These are phyloP conservation scores for Lithophane socia DNA, from an alignment of 2,888 invertebrate genomes.

Conservation along the genomic window DNA sequence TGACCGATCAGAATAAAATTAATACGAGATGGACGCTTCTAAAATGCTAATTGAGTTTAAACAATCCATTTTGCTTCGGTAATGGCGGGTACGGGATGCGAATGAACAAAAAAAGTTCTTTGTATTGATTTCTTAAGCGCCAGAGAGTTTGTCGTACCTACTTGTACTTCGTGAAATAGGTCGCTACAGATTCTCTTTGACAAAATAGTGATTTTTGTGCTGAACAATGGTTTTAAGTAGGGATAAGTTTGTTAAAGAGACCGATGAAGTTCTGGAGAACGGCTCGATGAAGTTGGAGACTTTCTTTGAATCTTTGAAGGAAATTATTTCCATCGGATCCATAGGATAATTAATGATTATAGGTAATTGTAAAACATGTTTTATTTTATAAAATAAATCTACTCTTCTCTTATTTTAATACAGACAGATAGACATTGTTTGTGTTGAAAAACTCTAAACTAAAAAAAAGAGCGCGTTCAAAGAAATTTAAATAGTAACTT, in stretches of 20 bases:
- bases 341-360: not conserved
- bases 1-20: constrained; percentile 55
- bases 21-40: constrained; percentile 53
- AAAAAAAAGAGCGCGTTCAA: constrained; percentile 11
- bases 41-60: constrained; percentile 66
- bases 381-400: not conserved
- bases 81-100: constrained; percentile 64
- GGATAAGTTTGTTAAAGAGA: constrained; percentile 47
- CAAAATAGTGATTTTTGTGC: constrained; percentile 59
- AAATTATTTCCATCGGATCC: constrained; percentile 1
- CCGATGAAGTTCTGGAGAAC: constrained; percentile 16
- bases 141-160: constrained; percentile 46
- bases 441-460: constrained; percentile 9
- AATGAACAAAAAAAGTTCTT: constrained; percentile 64
- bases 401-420: constrained; percentile 10
- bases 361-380: not conserved
- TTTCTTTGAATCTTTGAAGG: constrained; percentile 17
- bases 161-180: constrained; percentile 58
- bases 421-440: not conserved
- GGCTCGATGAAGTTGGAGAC: constrained; percentile 23
- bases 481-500: constrained; percentile 35
- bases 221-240: constrained; percentile 51
- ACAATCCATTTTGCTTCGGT: constrained; percentile 64
- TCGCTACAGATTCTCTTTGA: constrained; percentile 55
- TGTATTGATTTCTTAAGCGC: constrained; percentile 66